Evolutionary conservation across 2,113 vertebrate species (phyloP).

Genomic region (Myiagra hebetior): DNA sequence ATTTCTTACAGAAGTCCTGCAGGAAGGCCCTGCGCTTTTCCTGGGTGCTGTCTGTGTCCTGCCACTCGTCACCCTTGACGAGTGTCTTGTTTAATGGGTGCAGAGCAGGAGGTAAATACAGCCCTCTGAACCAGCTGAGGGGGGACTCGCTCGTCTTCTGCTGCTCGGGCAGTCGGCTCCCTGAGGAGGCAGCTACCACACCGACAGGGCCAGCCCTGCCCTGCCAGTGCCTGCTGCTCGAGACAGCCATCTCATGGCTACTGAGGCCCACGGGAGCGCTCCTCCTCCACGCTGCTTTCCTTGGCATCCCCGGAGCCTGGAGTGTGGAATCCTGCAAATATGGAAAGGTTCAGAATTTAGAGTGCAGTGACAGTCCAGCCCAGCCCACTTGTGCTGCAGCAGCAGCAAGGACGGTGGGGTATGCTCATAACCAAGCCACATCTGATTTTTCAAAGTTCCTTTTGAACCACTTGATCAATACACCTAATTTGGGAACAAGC

Average conservation of each 20-base stretch:
- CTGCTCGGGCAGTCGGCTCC: background rate
- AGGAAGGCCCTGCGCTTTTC: conserved; percentile 70
- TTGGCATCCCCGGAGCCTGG: background rate
- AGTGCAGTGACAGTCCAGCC: background rate
- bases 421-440: rapidly evolving
- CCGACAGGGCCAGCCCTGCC: background rate
- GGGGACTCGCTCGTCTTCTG: background rate
- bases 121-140: conserved; percentile 22
- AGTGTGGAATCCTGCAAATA: conserved; percentile 57
- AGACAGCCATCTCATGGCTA: background rate
- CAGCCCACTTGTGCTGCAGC: background rate
- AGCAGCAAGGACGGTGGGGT: background rate
- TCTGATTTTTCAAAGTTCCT: background rate
- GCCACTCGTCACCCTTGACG: conserved; percentile 49
- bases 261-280: background rate
- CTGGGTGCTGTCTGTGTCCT: conserved; percentile 37
- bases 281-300: background rate
- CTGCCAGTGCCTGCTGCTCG: background rate
- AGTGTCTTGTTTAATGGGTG: conserved; percentile 55
- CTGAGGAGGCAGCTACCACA: background rate
- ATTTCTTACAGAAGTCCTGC: conserved; percentile 69
- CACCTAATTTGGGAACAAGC: background rate
- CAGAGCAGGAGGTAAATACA: conserved; percentile 13
- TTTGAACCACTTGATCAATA: background rate
- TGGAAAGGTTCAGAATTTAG: conserved; percentile 51